Base-by-base conservation (phyloP, 2,113 vertebrate species). In the Acanthochromis polyacanthus region DNA sequence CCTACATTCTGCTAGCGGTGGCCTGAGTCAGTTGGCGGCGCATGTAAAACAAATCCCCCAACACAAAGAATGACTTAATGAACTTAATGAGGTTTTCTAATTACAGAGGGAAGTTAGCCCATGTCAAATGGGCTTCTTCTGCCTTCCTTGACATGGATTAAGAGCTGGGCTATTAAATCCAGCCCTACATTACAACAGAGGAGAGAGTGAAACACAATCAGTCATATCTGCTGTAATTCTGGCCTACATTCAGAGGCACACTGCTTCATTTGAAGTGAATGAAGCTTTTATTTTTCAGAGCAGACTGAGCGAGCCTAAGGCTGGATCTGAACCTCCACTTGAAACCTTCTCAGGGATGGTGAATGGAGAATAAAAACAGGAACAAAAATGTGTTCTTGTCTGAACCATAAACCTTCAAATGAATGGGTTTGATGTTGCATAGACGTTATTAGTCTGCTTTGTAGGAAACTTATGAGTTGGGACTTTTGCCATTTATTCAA, bases 71-170 rank as follows among this genome's bases (percentile, higher is more conserved):
- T 91, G 88, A 91, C 87, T 93, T 93, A 91, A 92, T 93, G 88
- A 92, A 93, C 90, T 86, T 94, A 94, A 94, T 93, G 90, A 92
- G 93, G 87, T 93, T 94, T 93, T 89, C 79, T 91, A 91, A 93
- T 94, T 89, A 92, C 89, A 88, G 69, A 84, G 86, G 75, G 83
- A 91, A 84, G 91, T 92, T 91, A 86, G 83, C 85, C 75, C 84
- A 73, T 93, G 90, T 93, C 91, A 92, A 93, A 92, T 90, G 81
- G 83, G 83, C 84, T 75, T 84, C 83, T 90, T 86, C 89, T 91
- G 81, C 87, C 84, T 86, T 89, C 82, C 74, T 83, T 89, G 82
- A 84, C 89, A 85, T 60, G 85, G 91, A 93, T 91, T 93, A 93
- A 91, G 73, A 84, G 75, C 67, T 78, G 75, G 86, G 85, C 89